A percentile compares a stretch with the other conserved stretches of the same genome.
Conservation (phyloP, 1,140 invertebrate genomes). For the Neodiprion fabricii region DNA sequence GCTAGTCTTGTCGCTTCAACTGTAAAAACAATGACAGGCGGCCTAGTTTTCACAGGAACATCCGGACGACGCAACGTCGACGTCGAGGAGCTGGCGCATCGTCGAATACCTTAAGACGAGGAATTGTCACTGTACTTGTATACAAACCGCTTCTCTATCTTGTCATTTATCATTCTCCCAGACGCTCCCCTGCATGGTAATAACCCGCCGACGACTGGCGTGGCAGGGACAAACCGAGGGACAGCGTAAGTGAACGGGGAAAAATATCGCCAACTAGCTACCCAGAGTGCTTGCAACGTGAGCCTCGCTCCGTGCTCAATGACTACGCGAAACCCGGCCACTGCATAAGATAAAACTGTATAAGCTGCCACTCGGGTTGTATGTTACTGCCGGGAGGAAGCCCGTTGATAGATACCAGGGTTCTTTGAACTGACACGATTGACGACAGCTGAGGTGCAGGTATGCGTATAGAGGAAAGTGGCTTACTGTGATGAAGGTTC, state of each 20-base stretch:
- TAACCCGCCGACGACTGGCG: neutral
- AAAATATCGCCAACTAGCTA: neutral
- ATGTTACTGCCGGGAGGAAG: neutral
- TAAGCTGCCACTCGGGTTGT: neutral
- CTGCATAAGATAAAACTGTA: neutral
- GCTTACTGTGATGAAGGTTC: no score
- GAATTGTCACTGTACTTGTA: neutral
- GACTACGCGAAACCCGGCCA: neutral
- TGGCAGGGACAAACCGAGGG: neutral
- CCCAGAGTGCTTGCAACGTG: no score
- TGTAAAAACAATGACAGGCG: neutral
- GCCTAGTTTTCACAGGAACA: neutral
- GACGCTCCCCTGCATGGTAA: neutral
- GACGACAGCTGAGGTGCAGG: neutral
- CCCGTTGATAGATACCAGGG: neutral
- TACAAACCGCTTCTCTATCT: neutral
- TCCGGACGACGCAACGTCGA: neutral
- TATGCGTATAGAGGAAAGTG: neutral
- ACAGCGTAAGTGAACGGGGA: neutral
- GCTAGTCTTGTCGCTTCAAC: neutral
- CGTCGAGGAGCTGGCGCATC: no score
- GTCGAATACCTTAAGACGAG: neutral
- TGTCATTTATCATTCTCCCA: conserved; percentile 5
- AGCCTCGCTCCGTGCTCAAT: neutral
- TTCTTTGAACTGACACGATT: neutral